Evolutionary conservation across 2,888 invertebrate genomes (phyloP), one percentile per base, ranked within the genome.

Genomic region (Torymus aiolomorphi): DNA sequence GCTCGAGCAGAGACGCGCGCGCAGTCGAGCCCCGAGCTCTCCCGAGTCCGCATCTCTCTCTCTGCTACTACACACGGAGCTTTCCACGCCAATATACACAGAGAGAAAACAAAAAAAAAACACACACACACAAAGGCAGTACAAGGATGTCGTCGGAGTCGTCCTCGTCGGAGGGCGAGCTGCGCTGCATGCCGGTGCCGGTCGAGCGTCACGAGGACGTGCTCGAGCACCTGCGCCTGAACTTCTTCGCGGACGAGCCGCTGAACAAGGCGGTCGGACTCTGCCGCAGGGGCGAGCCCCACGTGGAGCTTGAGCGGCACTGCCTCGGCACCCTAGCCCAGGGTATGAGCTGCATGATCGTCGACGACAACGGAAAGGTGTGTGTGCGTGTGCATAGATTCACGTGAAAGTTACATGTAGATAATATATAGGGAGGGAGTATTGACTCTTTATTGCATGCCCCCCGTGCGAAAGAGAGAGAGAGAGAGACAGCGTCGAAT

Each of bases 181-280:
- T 81, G 54, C 56, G 62, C 11, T 77, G 76, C 42, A 42, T 63
- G 12, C 69, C 69, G 61, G 91, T 93, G 74, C 91, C 92, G 42
- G 90, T 91, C 83, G 88, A 91, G 61, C 91, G 91, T 82, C 93
- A 93, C 42, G 93, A 93, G 42, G 73, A 83, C 42, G 95, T 96
- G 69, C 93, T 96, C 81, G 89, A 92, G 42, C 96, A 96, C 88
- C 92, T 96, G 71, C 92, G 95, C 54, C 91, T 93, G 83, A 95
- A 94, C 87, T 95, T 95, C 91, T 96, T 96, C 89, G 94, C 95
- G 0, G 96, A 96, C 87, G 96, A 96, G 88, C 96, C 96, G 0
- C 92, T 96, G 65, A 96, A 96, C 91, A 93, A 93, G 84, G 95
- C 96, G 0, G 94, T 96, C n/a, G 92, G 93, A 13, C 92, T 96